Evolutionary conservation across 2,888 invertebrate genomes (phyloP).

Genomic region (Lithosia quadra): DNA sequence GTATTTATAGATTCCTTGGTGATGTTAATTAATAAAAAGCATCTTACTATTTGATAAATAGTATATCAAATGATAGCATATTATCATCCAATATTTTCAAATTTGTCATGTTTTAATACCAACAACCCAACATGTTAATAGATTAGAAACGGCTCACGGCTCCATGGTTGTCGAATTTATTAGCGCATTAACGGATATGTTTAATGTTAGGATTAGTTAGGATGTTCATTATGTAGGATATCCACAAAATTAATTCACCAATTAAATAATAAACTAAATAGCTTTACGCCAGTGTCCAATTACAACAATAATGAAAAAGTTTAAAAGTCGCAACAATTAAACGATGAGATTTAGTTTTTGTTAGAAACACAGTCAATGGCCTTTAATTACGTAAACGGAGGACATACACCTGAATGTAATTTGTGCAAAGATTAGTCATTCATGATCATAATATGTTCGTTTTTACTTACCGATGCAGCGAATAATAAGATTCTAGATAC

Average conservation of each 20-base stretch:
- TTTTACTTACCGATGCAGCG: slow-evolving; percentile 23
- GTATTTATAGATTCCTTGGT: too few relatives aligned
- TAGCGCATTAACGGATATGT: too few relatives aligned
- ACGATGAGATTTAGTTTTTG: slow-evolving; percentile 31
- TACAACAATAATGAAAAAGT: slow-evolving; percentile 16
- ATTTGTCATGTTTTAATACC: not conserved
- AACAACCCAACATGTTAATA: not conserved
- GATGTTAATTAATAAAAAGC: too few relatives aligned
- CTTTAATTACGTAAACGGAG: slow-evolving; percentile 43
- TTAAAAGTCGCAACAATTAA: slow-evolving; percentile 8
- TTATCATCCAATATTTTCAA: not conserved
- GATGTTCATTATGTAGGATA: not conserved
- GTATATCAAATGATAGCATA: not conserved
- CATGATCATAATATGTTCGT: slow-evolving; percentile 29
- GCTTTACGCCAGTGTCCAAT: slow-evolving; percentile 10
- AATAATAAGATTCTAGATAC: slow-evolving; percentile 15
- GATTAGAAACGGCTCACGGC: not conserved
- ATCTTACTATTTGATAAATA: too few relatives aligned
- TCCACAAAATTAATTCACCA: not conserved
- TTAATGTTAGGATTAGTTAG: too few relatives aligned
- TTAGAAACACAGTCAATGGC: slow-evolving; percentile 41
- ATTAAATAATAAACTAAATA: slow-evolving; percentile 14
- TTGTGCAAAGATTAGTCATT: slow-evolving; percentile 37
- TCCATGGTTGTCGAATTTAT: not conserved
- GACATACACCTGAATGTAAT: slow-evolving; percentile 43